Percentiles rank a stretch among this genome's conserved stretches.
These are phyloP conservation scores for Listronotus bonariensis DNA, from an alignment of 1,140 invertebrate species.

Conservation along the genomic window DNA sequence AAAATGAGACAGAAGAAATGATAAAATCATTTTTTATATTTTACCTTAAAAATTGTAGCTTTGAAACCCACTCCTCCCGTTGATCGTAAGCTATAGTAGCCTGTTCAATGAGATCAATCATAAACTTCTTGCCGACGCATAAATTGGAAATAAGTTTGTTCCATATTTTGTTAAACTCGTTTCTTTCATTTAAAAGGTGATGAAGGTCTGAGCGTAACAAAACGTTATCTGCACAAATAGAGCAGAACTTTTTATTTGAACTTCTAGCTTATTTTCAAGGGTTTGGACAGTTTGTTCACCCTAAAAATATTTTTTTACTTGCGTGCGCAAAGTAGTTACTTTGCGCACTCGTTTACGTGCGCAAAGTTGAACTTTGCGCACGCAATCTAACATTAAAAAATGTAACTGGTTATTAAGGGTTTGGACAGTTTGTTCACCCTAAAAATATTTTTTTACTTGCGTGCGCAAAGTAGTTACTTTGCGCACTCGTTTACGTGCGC, in stretches of 20 bases:
- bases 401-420: too few relatives aligned
- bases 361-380: too few relatives aligned
- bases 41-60: slow-evolving; percentile 72
- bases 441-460: too few relatives aligned
- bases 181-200: slow-evolving; percentile 74
- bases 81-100: slow-evolving; percentile 86
- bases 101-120: slow-evolving; percentile 84
- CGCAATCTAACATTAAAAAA: too few relatives aligned
- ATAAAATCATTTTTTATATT: too few relatives aligned
- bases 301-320: slow-evolving; percentile 2
- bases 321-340: too few relatives aligned
- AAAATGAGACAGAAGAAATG: too few relatives aligned
- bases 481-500: too few relatives aligned
- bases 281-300: slow-evolving; percentile 64
- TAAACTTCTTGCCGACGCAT: slow-evolving; percentile 74
- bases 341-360: too few relatives aligned
- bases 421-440: too few relatives aligned
- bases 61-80: slow-evolving; percentile 82
- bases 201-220: slow-evolving; percentile 78
- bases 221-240: slow-evolving; percentile 73
- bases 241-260: slow-evolving; percentile 76
- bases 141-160: slow-evolving; percentile 74
- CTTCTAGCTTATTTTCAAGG: slow-evolving; percentile 72
- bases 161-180: slow-evolving; percentile 55
- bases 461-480: too few relatives aligned